phyloP scores from a whole-genome alignment of 1,140 invertebrate species.

The Procambarus clarkii region DNA sequence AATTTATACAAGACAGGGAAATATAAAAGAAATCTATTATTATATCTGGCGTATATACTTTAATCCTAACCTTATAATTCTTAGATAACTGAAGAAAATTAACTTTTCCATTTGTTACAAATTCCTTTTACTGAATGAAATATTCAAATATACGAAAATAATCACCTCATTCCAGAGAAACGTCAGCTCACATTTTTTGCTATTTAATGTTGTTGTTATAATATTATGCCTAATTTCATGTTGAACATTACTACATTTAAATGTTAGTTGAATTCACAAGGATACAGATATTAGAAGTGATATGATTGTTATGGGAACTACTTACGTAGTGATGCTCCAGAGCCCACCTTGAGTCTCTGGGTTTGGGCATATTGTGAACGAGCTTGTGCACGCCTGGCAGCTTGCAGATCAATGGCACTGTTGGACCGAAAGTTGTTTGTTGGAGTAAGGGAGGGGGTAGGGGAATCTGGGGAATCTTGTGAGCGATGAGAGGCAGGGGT shows the following conservation, averaged over 20 bases:
- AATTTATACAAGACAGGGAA: too few species aligned
- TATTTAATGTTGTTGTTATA: neutral
- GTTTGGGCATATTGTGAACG: conserved; percentile 87
- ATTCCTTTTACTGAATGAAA: too few species aligned
- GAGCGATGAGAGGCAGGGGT: conserved; percentile 59
- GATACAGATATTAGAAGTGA: conserved; percentile 22
- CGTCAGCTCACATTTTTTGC: too few species aligned
- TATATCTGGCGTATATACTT: too few species aligned
- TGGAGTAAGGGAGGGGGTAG: conserved; percentile 74
- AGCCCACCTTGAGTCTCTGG: conserved; percentile 83
- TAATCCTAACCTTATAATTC: too few species aligned
- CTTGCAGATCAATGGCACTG: conserved; percentile 94
- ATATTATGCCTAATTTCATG: neutral
- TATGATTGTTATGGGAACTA: conserved; percentile 73
- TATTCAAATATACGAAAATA: too few species aligned
- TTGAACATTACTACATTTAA: neutral
- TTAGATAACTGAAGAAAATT: too few species aligned
- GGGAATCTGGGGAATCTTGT: conserved; percentile 63
- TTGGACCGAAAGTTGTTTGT: conserved; percentile 83
- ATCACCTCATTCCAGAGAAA: too few species aligned
- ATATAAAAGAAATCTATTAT: too few species aligned
- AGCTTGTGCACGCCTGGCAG: conserved; percentile 88
- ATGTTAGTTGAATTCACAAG: conserved; percentile 4
- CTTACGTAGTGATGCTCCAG: conserved; percentile 86
- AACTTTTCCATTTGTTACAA: too few species aligned